These are phyloP conservation scores for Drosophila meridionalis DNA, from an alignment of 2,888 invertebrate species.

Conservation along the genomic window DNA sequence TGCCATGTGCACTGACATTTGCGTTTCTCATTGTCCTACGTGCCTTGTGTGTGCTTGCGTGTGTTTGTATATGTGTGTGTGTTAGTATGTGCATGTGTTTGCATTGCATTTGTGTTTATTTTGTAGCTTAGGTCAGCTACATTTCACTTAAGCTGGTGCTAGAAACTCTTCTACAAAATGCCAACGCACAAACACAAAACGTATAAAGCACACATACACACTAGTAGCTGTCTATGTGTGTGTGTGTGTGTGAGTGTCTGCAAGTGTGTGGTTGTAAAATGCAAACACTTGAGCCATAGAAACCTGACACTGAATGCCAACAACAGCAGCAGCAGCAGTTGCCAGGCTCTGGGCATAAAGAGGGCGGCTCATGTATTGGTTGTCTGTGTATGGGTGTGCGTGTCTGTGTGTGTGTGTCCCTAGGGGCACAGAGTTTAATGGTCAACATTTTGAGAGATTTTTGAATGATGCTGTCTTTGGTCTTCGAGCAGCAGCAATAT, in stretches of 20 bases:
- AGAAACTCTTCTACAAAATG: slow-evolving; percentile 58
- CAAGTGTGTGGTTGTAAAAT: slow-evolving; percentile 72
- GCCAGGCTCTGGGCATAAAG: background rate
- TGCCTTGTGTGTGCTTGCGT: slow-evolving; percentile 28
- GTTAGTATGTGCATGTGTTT: slow-evolving; percentile 26
- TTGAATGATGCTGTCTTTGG: slow-evolving; percentile 32
- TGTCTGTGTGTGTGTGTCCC: background rate
- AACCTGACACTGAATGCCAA: slow-evolving; percentile 55
- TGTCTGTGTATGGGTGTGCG: background rate
- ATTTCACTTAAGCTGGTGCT: slow-evolving; percentile 78
- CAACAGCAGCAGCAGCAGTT: slow-evolving; percentile 30
- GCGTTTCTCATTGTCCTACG: slow-evolving; percentile 51
- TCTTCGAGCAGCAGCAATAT: background rate
- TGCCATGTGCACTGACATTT: slow-evolving; percentile 53
- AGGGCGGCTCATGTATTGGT: background rate
- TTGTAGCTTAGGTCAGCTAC: slow-evolving; percentile 83
- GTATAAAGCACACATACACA: slow-evolving; percentile 23
- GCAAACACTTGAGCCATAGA: slow-evolving; percentile 76
- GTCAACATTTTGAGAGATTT: slow-evolving; percentile 48
- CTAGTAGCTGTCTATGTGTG: slow-evolving; percentile 14
- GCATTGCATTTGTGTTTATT: slow-evolving; percentile 71
- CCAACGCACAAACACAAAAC: slow-evolving; percentile 62
- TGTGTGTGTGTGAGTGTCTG: slow-evolving; percentile 21
- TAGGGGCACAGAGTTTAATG: slow-evolving; percentile 29
- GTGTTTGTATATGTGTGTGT: background rate